Evolutionary conservation across 2,797 vertebrate genomes (phyloP).

Genomic region (Gallirallus australis): DNA sequence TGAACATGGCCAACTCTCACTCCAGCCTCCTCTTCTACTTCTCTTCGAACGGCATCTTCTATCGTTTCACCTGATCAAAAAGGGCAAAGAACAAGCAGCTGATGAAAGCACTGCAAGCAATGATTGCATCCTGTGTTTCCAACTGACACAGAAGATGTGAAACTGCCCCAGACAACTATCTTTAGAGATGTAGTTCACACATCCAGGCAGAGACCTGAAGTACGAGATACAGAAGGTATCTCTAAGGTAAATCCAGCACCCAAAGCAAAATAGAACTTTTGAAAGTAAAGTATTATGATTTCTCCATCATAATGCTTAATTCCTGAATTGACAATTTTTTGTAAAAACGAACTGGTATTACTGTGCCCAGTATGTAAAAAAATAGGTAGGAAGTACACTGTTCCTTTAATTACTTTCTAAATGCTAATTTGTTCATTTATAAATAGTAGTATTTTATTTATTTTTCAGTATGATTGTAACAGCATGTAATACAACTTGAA

Average conservation of each 20-base stretch:
- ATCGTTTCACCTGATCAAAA: constrained; percentile 89
- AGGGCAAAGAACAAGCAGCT: constrained; percentile 55
- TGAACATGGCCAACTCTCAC: constrained; percentile 88
- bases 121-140: background rate
- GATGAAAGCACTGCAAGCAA: constrained; percentile 35
- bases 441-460: background rate
- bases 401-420: background rate
- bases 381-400: background rate
- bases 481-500: background rate
- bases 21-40: constrained; percentile 92
- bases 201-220: background rate
- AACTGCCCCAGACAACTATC: constrained; percentile 6
- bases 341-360: background rate
- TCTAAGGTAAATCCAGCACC: background rate
- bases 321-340: background rate
- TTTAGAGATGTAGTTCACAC: constrained; percentile 12
- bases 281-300: background rate
- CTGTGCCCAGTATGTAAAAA: background rate
- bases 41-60: constrained; percentile 92
- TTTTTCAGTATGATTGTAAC: background rate
- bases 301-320: background rate
- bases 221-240: background rate
- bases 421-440: background rate
- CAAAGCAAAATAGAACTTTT: background rate
- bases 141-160: constrained; percentile 45